Evolutionary conservation across 2,888 invertebrate genomes (phyloP).

Genomic region (Bellardia bayeri): DNA sequence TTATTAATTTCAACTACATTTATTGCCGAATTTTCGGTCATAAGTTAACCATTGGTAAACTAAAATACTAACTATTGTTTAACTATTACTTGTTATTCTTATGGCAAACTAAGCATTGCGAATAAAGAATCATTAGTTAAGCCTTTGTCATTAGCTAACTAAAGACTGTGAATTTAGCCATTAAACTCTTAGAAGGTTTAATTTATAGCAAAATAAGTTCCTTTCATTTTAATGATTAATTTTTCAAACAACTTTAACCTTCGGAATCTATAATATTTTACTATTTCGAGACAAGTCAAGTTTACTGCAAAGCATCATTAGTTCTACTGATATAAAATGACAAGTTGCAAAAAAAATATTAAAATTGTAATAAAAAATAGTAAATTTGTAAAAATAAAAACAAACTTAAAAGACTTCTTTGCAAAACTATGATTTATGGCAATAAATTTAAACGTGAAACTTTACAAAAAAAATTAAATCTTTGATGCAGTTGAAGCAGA

Average conservation of each 20-base stretch:
- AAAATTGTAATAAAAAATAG: not conserved
- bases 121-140: too few relatives aligned
- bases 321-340: constrained; percentile 63
- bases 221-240: constrained; percentile 55
- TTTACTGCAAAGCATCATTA: constrained; percentile 60
- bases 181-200: not conserved
- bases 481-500: constrained; percentile 13
- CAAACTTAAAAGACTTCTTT: constrained; percentile 37
- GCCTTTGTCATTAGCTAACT: too few relatives aligned
- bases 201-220: not conserved
- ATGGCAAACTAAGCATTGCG: too few relatives aligned
- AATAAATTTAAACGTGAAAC: constrained; percentile 39
- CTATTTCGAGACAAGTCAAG: constrained; percentile 60
- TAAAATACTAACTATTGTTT: too few relatives aligned
- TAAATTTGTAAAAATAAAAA: constrained; percentile 4
- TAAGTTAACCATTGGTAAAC: too few relatives aligned
- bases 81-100: too few relatives aligned
- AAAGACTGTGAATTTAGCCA: too few relatives aligned
- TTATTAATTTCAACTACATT: not conserved
- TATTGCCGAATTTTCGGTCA: too few relatives aligned
- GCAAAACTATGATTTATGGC: constrained; percentile 56
- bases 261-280: constrained; percentile 57
- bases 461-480: not conserved
- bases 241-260: constrained; percentile 52
- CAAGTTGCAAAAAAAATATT: constrained; percentile 31